These are phyloP conservation scores for Nyctibius grandis DNA, from an alignment of 2,797 vertebrate species.

Conservation along the genomic window DNA sequence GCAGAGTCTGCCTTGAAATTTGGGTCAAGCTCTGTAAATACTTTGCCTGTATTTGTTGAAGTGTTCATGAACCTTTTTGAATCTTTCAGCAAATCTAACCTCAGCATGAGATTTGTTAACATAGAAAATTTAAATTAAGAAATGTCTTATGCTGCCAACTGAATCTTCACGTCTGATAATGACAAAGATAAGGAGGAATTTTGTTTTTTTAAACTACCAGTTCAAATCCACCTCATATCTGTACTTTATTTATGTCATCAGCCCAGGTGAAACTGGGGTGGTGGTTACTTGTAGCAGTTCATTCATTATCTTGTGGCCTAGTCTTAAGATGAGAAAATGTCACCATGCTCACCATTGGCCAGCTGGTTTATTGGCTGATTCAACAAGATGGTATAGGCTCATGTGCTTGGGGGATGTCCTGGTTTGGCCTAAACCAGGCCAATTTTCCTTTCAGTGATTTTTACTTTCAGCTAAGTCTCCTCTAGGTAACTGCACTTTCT, in stretches of 20 bases:
- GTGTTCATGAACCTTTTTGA: background rate
- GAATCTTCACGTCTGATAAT: background rate
- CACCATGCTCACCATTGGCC: background rate
- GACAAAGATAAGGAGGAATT: background rate
- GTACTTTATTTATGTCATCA: background rate
- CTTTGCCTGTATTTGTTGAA: background rate
- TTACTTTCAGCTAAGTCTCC: too few relatives aligned
- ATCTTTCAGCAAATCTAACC: background rate
- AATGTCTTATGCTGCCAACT: background rate
- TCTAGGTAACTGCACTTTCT: too few relatives aligned
- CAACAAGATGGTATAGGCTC: background rate
- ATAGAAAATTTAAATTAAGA: too few relatives aligned
- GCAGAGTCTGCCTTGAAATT: background rate
- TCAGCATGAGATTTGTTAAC: background rate
- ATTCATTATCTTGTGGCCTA: background rate
- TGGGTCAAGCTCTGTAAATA: background rate
- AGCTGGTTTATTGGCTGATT: background rate
- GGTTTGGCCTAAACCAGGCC: too few relatives aligned
- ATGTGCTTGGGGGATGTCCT: accelerated
- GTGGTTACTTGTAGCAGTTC: background rate
- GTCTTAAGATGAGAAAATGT: background rate
- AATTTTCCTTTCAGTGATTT: too few relatives aligned
- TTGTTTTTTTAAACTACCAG: background rate
- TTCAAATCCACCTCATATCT: background rate
- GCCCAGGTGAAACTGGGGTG: background rate